Evolutionary conservation across 2,888 invertebrate genomes (phyloP).

Genomic region (Sycophila texana): DNA sequence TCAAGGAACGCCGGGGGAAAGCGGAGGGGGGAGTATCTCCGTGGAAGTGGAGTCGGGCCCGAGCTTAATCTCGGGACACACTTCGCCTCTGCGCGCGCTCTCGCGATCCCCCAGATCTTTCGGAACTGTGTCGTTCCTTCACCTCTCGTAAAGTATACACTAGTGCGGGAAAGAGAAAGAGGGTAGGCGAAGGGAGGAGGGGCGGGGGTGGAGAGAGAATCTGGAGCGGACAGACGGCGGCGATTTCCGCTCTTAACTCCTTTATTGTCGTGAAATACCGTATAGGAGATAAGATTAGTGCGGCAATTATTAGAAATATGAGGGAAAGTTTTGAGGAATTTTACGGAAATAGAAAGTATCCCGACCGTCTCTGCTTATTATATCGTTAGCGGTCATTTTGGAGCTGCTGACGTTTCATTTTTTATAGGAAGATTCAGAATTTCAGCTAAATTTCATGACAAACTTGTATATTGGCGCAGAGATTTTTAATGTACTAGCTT

Average conservation of each 20-base stretch:
- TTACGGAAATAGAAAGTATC: conserved; percentile 21
- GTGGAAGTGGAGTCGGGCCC: neutral
- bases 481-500: no score
- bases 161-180: conserved; percentile 14
- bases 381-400: no score
- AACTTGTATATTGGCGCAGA: no score
- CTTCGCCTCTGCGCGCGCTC: conserved; percentile 26
- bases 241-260: conserved; percentile 48
- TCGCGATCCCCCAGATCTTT: conserved; percentile 49
- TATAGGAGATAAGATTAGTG: conserved; percentile 38
- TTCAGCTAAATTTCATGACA: no score
- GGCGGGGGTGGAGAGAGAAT: conserved; percentile 24
- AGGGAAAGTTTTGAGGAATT: conserved; percentile 4
- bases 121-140: conserved; percentile 51
- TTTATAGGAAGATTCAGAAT: no score
- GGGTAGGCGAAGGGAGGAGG: neutral
- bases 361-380: neutral
- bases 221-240: conserved; percentile 47
- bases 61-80: conserved; percentile 55
- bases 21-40: conserved; percentile 17
- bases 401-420: no score
- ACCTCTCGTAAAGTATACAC: conserved; percentile 52
- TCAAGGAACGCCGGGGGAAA: conserved; percentile 47
- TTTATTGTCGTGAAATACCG: conserved; percentile 48
- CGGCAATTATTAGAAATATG: conserved; percentile 45